Evolutionary conservation across 2,113 vertebrate species (phyloP), one percentile per base, ranked within the genome.

Genomic region (Bostrychus sinensis): DNA sequence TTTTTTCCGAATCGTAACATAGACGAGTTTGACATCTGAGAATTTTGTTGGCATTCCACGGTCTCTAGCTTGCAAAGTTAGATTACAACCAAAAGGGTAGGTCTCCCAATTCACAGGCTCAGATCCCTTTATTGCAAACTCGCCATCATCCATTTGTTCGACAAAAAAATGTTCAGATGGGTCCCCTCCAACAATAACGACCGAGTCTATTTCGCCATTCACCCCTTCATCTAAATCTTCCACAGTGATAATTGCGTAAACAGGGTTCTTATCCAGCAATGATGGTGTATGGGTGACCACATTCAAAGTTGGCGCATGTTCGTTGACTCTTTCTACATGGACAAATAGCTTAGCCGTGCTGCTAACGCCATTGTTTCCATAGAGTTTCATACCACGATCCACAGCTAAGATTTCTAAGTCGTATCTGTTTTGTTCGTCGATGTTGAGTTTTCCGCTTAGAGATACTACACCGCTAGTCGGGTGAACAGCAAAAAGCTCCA

Each of bases 321-420:
- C 93, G 45, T 99, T 99, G 58, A 95, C 78, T 10, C 94, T 93
- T 85, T 99, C 97, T 76, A 99, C 90, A 57, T 98, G 96, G 80
- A 99, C 94, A 73, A 95, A 95, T 66, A 99, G 96, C 82, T 96
- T 97, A 26, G 97, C 97, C 1, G 96, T 98, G 77, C 97, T 98
- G 94, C 96, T 98, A 36, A 98, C 96, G 0, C 97, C 97, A 0
- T 98, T 98, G 86, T 97, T 99, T 17, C 97, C 97, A 2, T 99
- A 99, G 4, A 99, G 93, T 73, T 99, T 99, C 95, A 98, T 98
- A 22, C 97, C 97, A 10, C 97, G 94, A 80, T 99, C 97, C 38
- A 99, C 96, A 0, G 97, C 97, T 78, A 95, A 80, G 80, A 99
- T 95, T 81, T 98, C 96, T 80, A 99, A 92, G 69, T 98, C 95